Conservation (phyloP, 2,888 invertebrate species). For the Torymus aiolomorphi region DNA sequence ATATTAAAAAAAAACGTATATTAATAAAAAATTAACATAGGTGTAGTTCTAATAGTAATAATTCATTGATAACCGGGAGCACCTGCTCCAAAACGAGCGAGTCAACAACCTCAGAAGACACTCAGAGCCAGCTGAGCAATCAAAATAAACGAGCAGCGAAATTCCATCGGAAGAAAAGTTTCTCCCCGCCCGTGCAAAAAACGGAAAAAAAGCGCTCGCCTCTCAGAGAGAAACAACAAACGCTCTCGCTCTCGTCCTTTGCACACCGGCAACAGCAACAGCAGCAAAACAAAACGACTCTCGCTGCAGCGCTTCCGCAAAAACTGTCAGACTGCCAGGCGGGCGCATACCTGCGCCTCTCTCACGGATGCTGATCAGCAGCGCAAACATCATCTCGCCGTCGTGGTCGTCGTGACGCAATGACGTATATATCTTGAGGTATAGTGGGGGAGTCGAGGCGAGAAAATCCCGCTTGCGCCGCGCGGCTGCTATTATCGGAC, state of each 20-base stretch:
- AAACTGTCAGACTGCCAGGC: not conserved
- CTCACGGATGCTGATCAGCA: not conserved
- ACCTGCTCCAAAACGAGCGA: too few relatives aligned
- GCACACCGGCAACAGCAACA: too few relatives aligned
- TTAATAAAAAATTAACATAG: too few relatives aligned
- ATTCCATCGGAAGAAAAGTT: too few relatives aligned
- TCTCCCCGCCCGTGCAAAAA: not conserved
- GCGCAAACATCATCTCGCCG: not conserved
- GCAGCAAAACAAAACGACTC: not conserved
- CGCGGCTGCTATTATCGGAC: slow-evolving; percentile 31
- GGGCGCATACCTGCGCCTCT: not conserved
- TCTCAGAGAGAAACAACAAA: too few relatives aligned
- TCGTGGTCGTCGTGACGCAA: slow-evolving; percentile 15
- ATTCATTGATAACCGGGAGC: too few relatives aligned
- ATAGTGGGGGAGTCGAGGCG: not conserved
- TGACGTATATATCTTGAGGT: slow-evolving; percentile 12
- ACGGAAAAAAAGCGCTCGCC: not conserved
- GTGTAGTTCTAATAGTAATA: too few relatives aligned
- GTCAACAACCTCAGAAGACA: too few relatives aligned
- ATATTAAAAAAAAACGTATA: too few relatives aligned
- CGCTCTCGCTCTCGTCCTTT: too few relatives aligned
- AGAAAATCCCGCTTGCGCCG: not conserved
- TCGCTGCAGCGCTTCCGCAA: not conserved
- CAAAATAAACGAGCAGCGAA: too few relatives aligned
- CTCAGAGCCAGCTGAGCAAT: too few relatives aligned